Conservation (phyloP, 2,113 vertebrate species). For the Herpailurus yagouaroundi region DNA sequence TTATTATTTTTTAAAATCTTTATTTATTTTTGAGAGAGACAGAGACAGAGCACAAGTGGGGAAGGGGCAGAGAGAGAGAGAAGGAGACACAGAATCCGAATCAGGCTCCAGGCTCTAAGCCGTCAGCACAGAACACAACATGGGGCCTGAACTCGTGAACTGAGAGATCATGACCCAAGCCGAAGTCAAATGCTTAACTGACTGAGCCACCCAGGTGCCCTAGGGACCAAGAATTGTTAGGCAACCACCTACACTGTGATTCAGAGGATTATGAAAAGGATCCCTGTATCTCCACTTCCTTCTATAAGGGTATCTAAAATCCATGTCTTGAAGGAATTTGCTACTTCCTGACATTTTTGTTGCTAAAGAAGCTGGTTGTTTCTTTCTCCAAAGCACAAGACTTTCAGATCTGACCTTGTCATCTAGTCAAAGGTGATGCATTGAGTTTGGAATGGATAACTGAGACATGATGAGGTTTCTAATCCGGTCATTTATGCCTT, state of each 20-base stretch:
- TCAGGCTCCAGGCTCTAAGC: no score
- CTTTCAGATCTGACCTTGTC: neutral
- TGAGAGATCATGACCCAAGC: no score
- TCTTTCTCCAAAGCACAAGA: neutral
- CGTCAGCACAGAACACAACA: no score
- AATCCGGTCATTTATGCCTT: neutral
- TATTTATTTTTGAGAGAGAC: no score
- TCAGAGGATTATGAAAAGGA: neutral
- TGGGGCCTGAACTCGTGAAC: no score
- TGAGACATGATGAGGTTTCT: neutral
- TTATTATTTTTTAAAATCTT: no score
- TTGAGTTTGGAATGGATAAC: neutral
- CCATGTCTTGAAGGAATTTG: neutral
- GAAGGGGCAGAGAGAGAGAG: no score
- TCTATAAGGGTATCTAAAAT: neutral
- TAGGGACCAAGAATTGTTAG: neutral
- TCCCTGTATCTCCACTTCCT: neutral
- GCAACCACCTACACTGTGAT: neutral
- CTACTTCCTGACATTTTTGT: neutral
- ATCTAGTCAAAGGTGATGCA: neutral
- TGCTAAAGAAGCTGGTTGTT: neutral
- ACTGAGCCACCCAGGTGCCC: no score
- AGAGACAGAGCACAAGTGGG: no score
- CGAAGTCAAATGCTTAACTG: no score
- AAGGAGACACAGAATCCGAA: no score